Percentiles rank a stretch among this genome's conserved stretches.
Evolutionary conservation across 37 sponge, comb jelly and placozoan genomes (phyloP).

Genomic region (Cladorhizidae sp.): DNA sequence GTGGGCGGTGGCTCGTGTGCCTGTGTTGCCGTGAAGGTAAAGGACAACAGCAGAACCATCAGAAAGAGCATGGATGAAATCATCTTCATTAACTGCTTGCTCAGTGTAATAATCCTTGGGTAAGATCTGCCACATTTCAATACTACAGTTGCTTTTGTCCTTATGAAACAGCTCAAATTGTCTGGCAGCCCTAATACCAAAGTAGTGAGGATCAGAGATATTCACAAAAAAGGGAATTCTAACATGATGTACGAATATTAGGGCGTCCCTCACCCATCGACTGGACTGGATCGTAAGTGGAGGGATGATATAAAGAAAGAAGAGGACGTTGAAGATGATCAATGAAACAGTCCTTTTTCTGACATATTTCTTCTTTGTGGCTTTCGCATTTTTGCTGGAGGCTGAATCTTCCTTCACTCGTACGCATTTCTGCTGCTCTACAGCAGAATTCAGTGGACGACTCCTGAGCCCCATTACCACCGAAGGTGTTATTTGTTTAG

Average conservation of each 20-base stretch:
- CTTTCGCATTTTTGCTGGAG: neutral
- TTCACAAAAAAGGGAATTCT: slow-evolving; percentile 56
- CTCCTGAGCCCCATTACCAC: slow-evolving; percentile 6
- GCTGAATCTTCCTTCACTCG: too few species aligned
- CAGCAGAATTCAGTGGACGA: too few species aligned
- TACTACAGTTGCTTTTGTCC: slow-evolving; percentile 13
- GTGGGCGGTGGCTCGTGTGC: slow-evolving; percentile 64
- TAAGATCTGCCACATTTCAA: slow-evolving; percentile 67
- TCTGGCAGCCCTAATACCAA: slow-evolving; percentile 44
- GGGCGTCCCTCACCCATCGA: slow-evolving; percentile 29
- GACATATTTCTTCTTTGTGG: neutral
- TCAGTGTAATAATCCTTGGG: slow-evolving; percentile 26
- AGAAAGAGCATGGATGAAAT: slow-evolving; percentile 23
- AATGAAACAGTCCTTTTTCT: neutral
- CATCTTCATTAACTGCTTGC: neutral
- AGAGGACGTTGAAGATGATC: neutral
- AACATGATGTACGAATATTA: slow-evolving; percentile 69
- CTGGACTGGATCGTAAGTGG: slow-evolving; percentile 24
- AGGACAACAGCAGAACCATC: slow-evolving; percentile 73
- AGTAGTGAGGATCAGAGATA: slow-evolving; percentile 54
- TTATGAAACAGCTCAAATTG: slow-evolving; percentile 48
- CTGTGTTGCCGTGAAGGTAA: slow-evolving; percentile 80
- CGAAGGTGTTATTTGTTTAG: too few species aligned
- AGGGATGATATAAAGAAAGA: slow-evolving; percentile 24
- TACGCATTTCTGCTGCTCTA: too few species aligned